phyloP scores from a whole-genome alignment of 2,888 invertebrate genomes.

The Timema podura region DNA sequence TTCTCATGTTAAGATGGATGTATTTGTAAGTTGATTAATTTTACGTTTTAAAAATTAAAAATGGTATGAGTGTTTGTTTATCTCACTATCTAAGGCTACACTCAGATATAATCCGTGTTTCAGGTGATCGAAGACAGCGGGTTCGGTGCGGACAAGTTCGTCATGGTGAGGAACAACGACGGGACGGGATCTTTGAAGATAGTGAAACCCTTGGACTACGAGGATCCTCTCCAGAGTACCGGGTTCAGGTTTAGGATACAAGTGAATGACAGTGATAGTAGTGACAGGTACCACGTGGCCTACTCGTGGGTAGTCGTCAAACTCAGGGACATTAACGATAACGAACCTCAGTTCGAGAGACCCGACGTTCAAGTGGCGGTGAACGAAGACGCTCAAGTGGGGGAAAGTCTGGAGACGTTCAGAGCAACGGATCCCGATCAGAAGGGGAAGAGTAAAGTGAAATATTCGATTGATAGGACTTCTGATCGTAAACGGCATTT shows the following conservation, averaged over 20 bases:
- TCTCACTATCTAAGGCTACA: no score
- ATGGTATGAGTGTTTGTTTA: no score
- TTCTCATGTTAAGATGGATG: no score
- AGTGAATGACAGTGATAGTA: constrained; percentile 43
- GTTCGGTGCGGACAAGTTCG: constrained; percentile 49
- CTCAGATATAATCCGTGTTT: background rate
- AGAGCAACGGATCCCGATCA: constrained; percentile 23
- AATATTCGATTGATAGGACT: constrained; percentile 47
- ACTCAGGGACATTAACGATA: constrained; percentile 52
- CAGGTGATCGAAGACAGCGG: constrained; percentile 44
- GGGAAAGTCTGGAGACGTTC: constrained; percentile 46
- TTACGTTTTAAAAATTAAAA: no score
- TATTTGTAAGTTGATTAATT: no score
- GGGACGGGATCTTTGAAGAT: constrained; percentile 49
- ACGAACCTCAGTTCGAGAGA: constrained; percentile 49
- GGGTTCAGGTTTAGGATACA: constrained; percentile 50
- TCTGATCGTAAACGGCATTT: constrained; percentile 52
- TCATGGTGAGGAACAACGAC: constrained; percentile 48
- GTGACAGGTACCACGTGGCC: constrained; percentile 52
- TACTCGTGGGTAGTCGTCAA: constrained; percentile 47
- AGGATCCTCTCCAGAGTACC: constrained; percentile 48
- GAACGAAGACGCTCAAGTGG: constrained; percentile 49
- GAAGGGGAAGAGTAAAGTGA: constrained; percentile 31
- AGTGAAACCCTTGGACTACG: constrained; percentile 52
- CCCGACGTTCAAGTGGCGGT: constrained; percentile 47